Evolutionary conservation across 2,888 invertebrate species (phyloP), one percentile per base, ranked within the genome.

Genomic region (Macrosiphum euphorbiae): DNA sequence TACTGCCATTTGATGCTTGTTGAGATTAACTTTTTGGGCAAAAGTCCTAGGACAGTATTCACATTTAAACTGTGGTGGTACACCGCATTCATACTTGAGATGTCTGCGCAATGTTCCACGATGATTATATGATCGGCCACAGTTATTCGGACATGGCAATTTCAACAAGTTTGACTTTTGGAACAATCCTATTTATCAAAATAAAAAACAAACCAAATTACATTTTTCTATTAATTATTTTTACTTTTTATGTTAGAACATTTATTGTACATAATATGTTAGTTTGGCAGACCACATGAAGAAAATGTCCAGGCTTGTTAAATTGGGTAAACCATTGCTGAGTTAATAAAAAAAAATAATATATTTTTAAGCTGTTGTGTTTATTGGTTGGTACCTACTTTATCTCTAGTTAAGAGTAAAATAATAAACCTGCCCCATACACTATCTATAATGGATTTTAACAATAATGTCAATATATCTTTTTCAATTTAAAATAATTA

Each of bases 81-180:
- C 98, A 95, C 98, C 98, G 96, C 98, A 98, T 96, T 98, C 98
- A 97, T 98, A 98, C 96, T 98, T 98, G 95, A 98, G 97, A 94
- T 96, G 96, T 44, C 95, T 95, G 94, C 95, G 95, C 94, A 96
- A 95, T 67, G 96, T 96, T 5, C 95, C 95, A 92, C 95, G 95
- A 88, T 95, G 95, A 50, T 95, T 95, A 94, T 95, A 96, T 85
- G 95, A 94, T 92, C 95, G 95, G 58, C 95, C 95, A 94, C 96
- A 96, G 20, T 95, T 95, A 52, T 95, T 95, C 35, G 94, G 91
- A 94, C 95, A 95, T 0, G 13, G 20, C 41, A 94, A 35, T 61
- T 93, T 93, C 47, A 89, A 58, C 3, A 47, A 88, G 47, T 58
- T 47, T n/a, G 50, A 50, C 24, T 47, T 90, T 35, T 61, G 47